Evolutionary conservation across 2,888 invertebrate species (phyloP), one percentile per base, ranked within the genome.

Genomic region (Cheilosia soror): DNA sequence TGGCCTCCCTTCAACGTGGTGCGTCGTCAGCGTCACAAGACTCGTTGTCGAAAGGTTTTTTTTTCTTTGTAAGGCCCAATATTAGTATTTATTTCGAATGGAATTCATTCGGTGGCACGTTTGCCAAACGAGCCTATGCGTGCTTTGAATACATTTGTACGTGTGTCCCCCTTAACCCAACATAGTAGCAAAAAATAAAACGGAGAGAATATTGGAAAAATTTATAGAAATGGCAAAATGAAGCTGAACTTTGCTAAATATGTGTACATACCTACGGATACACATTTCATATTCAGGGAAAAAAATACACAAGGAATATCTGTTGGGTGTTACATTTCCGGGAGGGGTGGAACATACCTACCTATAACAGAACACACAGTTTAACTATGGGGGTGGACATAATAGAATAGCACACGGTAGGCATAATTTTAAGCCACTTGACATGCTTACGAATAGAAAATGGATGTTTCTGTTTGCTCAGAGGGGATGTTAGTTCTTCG

Each of bases 91-190:
- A 66, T 78, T 87, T 87, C 44, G 58, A 71, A 87, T 83, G 84
- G 83, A 86, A 88, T 88, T 89, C 88, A 90, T 90, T 90, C 88
- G 88, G 88, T 89, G 89, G 90, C 91, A 91, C 91, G 91, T 91
- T 91, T 90, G 89, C 89, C 76, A 91, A 91, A 91, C 91, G 91
- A 90, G 90, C 87, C 87, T 87, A 90, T 91, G 91, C 91, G 91
- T 91, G 91, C 90, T 88, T 89, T 79, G 91, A 91, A 91, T 91
- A 91, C 90, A 90, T 91, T 91, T 90, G 29, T 87, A 88, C 47
- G 13, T 62, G 11, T 55, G 47, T 25, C 62, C 66, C 44, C 55
- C 57, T 20, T 31, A 37, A 44, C 9, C 49, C 15, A 11, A 20
- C 20, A 20, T 20, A 20, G 20, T 2, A 20, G 20, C 5, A 42